Evolutionary conservation across 92 coral and sea anemone genomes (phyloP), one percentile per base, ranked within the genome.

Genomic region (Zoanthus solanderi): DNA sequence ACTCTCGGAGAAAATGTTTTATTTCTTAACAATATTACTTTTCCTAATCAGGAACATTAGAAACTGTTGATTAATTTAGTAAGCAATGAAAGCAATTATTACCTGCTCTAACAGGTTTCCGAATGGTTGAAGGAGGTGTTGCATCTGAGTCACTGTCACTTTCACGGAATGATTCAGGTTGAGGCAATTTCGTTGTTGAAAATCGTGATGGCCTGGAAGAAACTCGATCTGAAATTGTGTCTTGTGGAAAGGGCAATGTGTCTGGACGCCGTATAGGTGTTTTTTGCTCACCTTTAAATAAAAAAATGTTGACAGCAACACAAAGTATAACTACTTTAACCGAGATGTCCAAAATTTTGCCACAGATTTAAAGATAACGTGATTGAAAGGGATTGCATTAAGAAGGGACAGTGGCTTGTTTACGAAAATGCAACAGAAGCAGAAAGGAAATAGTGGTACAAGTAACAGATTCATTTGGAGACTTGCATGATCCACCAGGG

Each of bases 81-180:
- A 50, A 50, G 1, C 9, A 50, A 3, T 30, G 45, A 2, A 71
- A 4, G 7, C 15, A 71, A 31, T 46, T 13, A 6, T 47, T 28
- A 81, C 85, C 85, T 81, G 85, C 18, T 81, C 63, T 67, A 28
- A 30, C 3, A 15, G 85, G 85, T 48, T 81, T 81, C 42, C 75
- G 85, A 68, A 81, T 81, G 76, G 85, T 81, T 45, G 85, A 81
- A 1, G 74, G 60, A 45, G 85, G 85, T 14, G 85, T 65, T 2
- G 74, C 76, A 47, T 81, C 85, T 28, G 85, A 81, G 13, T 81
- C 85, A 66, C 75, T 66, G 18, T 65, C 85, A 47, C 75, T 81
- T 57, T 76, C 81, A 23, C 63, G 81, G 4, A 34, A 17, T 32
- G 42, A 16, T 52, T 76, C 63, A 17, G 65, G 45, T 50, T 76